These are phyloP conservation scores for Trachelus troglodyta DNA, from an alignment of 2,888 invertebrate genomes.

Conservation along the genomic window DNA sequence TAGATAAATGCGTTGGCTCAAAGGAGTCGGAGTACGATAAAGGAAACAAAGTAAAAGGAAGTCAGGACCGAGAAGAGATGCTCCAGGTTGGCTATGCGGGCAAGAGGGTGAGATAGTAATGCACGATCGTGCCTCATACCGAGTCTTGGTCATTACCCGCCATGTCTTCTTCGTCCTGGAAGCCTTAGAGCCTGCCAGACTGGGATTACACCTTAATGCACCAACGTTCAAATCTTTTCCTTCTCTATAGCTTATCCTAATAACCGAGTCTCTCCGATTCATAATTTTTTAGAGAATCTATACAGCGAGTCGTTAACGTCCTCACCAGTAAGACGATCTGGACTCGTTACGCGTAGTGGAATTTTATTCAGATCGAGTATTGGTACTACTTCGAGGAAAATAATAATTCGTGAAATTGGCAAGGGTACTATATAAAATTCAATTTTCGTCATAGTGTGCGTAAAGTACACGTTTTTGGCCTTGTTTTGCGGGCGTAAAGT, in stretches of 20 bases:
- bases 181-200: constrained; percentile 24
- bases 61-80: not conserved
- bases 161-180: constrained; percentile 14
- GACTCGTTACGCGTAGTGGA: not conserved
- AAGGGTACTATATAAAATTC: no score
- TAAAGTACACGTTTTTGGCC: no score
- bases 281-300: not conserved
- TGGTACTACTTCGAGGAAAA: no score
- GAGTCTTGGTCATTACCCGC: constrained; percentile 37
- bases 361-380: not conserved
- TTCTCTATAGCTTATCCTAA: not conserved
- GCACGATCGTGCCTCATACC: constrained; percentile 38
- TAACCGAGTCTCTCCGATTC: not conserved
- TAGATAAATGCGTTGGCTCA: not conserved
- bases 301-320: not conserved
- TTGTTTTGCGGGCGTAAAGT: no score
- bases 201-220: constrained; percentile 28
- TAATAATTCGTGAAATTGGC: no score
- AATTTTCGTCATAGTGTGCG: no score
- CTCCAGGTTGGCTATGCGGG: not conserved
- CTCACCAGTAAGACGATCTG: not conserved
- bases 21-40: not conserved
- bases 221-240: not conserved
- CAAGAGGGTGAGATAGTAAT: constrained; percentile 9
- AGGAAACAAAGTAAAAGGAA: not conserved